These are phyloP conservation scores for Psilopogon haemacephalus DNA, from an alignment of 2,113 vertebrate genomes.

Conservation along the genomic window DNA sequence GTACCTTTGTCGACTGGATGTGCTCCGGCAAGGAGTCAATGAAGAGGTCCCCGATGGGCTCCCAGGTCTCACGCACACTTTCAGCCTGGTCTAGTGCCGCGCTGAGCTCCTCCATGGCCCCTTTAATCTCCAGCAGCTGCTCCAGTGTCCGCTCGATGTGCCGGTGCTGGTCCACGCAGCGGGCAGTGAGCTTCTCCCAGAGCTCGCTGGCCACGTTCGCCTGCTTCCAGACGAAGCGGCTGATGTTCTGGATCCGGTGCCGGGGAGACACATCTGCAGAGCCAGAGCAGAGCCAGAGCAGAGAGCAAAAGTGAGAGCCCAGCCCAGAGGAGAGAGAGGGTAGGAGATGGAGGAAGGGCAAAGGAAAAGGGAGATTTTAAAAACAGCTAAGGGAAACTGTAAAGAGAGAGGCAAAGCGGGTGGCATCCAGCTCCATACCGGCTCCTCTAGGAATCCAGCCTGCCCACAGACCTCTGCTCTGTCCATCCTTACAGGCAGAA, in stretches of 20 bases:
- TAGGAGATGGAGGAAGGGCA: not conserved
- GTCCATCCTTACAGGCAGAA: not conserved
- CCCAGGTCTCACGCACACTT: conserved; percentile 89
- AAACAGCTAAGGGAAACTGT: not conserved
- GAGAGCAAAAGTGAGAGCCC: not conserved
- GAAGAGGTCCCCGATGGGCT: conserved; percentile 96
- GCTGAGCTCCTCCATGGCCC: conserved; percentile 88
- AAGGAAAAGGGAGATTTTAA: not conserved
- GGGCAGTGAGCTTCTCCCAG: conserved; percentile 94
- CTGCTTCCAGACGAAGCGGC: conserved; percentile 97
- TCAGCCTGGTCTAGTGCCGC: conserved; percentile 88
- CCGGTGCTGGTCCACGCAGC: conserved; percentile 92
- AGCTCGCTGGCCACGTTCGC: conserved; percentile 93
- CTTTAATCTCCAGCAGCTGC: conserved; percentile 90
- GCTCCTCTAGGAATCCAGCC: not conserved
- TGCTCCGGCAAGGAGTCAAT: conserved; percentile 95
- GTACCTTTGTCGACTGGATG: conserved; percentile 93
- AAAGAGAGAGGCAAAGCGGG: not conserved
- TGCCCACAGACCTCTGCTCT: not conserved
- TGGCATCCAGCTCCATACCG: not conserved
- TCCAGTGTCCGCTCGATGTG: conserved; percentile 93
- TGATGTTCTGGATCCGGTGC: conserved; percentile 88
- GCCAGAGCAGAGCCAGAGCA: not conserved
- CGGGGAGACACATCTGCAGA: conserved; percentile 86
- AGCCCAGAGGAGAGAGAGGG: not conserved